Evolutionary conservation across 1,140 invertebrate genomes (phyloP).

Genomic region (Patella vulgata): DNA sequence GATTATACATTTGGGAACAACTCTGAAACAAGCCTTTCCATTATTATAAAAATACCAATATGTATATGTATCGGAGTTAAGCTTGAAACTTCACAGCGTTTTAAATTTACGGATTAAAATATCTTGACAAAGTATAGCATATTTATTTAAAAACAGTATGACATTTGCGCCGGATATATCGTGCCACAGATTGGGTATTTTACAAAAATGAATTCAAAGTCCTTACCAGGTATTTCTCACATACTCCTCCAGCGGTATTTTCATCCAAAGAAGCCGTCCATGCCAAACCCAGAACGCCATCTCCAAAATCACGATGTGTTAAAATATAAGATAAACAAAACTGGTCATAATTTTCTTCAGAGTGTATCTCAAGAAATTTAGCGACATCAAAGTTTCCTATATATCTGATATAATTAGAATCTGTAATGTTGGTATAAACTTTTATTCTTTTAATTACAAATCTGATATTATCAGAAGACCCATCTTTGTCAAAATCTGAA

Average conservation of each 20-base stretch:
- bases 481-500: slow-evolving; percentile 92
- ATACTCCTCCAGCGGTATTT: slow-evolving; percentile 96
- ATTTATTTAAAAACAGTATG: too few species aligned
- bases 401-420: slow-evolving; percentile 83
- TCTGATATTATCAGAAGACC: slow-evolving; percentile 89
- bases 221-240: slow-evolving; percentile 82
- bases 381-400: slow-evolving; percentile 93
- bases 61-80: too few species aligned
- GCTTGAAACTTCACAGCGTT: too few species aligned
- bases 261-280: slow-evolving; percentile 79
- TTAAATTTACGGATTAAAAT: too few species aligned
- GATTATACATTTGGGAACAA: too few species aligned
- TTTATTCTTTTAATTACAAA: slow-evolving; percentile 98
- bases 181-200: too few species aligned
- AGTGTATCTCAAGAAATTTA: slow-evolving; percentile 97
- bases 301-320: slow-evolving; percentile 96
- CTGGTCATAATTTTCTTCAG: slow-evolving; percentile 93
- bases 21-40: too few species aligned
- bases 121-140: too few species aligned
- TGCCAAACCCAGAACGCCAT: slow-evolving; percentile 94
- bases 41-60: too few species aligned
- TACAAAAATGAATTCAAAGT: neutral
- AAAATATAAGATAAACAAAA: slow-evolving; percentile 99
- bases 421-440: slow-evolving; percentile 86
- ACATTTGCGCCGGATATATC: too few species aligned